Percentiles rank a stretch among this genome's conserved stretches.
Conservation (phyloP, 2,888 invertebrate genomes). For the Anoplius nigerrimus region DNA sequence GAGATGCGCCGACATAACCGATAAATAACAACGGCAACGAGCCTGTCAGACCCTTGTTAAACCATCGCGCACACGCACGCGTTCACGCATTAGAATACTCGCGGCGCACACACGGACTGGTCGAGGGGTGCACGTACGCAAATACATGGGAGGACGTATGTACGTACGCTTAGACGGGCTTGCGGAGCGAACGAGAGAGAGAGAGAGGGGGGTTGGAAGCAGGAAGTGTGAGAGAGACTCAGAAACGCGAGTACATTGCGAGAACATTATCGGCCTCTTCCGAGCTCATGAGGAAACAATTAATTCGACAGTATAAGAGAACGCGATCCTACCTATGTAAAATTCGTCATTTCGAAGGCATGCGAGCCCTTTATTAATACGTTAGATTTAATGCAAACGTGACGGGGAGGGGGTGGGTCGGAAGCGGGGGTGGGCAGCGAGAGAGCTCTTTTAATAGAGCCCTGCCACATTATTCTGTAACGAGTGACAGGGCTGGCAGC, state of each 20-base stretch:
- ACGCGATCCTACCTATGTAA: too few relatives aligned
- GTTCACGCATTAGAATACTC: constrained; percentile 60
- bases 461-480: constrained; percentile 1
- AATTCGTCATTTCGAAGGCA: too few relatives aligned
- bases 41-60: constrained; percentile 75
- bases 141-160: too few relatives aligned
- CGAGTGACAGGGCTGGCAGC: constrained; percentile 17
- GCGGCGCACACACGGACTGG: constrained; percentile 48
- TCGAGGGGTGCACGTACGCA: constrained; percentile 15
- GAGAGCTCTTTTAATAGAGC: constrained; percentile 1
- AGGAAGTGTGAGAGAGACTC: too few relatives aligned
- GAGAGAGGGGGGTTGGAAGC: constrained; percentile 37
- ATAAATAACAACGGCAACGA: constrained; percentile 75
- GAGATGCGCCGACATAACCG: constrained; percentile 74
- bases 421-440: neutral
- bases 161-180: constrained; percentile 11
- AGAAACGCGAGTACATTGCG: constrained; percentile 37
- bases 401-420: too few relatives aligned
- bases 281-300: constrained; percentile 40
- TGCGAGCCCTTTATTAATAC: too few relatives aligned
- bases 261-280: constrained; percentile 43
- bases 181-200: constrained; percentile 10
- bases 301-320: constrained; percentile 35
- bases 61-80: constrained; percentile 62
- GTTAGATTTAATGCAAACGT: neutral